A percentile compares a stretch with the other conserved stretches of the same genome.
These are phyloP conservation scores for Todiramphus chloris DNA, from an alignment of 2,113 vertebrate species.

Conservation along the genomic window DNA sequence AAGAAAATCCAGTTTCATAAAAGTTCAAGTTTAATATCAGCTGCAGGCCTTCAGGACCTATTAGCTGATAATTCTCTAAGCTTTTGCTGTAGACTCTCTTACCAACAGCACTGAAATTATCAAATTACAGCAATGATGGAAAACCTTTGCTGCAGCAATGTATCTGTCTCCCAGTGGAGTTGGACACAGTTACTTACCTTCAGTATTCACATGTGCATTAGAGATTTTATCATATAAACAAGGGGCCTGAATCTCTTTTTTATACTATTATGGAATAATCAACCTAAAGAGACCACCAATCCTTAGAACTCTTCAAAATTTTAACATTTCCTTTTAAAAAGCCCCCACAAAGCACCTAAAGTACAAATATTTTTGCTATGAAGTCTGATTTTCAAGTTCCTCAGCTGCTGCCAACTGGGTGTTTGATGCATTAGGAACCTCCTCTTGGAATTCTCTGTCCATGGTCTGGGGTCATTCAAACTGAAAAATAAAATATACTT, in stretches of 20 bases:
- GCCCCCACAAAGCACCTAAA: background rate
- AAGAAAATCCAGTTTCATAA: background rate
- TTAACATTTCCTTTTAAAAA: background rate
- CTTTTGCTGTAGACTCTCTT: conserved; percentile 9
- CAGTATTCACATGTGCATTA: background rate
- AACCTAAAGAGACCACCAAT: background rate
- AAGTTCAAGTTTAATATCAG: conserved; percentile 37
- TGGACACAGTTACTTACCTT: conserved; percentile 2
- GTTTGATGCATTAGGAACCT: background rate
- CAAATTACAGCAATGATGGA: conserved; percentile 43
- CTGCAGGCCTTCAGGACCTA: conserved; percentile 43
- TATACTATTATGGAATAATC: background rate
- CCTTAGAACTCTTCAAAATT: background rate
- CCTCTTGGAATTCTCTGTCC: background rate
- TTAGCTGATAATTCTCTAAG: conserved; percentile 49
- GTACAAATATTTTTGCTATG: background rate
- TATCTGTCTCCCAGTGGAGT: background rate
- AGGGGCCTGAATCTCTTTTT: background rate
- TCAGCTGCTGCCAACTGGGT: background rate
- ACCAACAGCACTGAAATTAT: conserved; percentile 39
- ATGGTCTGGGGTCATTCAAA: background rate
- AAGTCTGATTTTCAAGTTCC: background rate
- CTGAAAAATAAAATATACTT: background rate
- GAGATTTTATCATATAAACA: background rate
- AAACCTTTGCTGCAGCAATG: conserved; percentile 22